These are phyloP conservation scores for Caenorhabditis wallacei DNA, from an alignment of 2,888 invertebrate species.

Conservation along the genomic window DNA sequence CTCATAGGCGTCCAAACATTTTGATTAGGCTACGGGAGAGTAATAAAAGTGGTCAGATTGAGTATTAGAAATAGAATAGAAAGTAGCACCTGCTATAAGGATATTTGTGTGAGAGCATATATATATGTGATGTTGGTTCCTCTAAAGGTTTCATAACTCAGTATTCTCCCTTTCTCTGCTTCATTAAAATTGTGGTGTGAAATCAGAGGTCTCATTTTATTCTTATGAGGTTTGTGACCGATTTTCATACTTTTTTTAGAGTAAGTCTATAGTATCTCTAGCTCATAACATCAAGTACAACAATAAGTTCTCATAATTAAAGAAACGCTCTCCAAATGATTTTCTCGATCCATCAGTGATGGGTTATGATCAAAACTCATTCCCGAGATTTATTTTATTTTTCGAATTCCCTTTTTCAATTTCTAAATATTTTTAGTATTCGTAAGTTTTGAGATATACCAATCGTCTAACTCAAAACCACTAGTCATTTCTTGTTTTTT, in stretches of 20 bases:
- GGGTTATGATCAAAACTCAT: not conserved
- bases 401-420: too few species aligned
- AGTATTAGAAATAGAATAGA: constrained; percentile 13
- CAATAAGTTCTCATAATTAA: too few species aligned
- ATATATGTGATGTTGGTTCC: not conserved
- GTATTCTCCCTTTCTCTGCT: not conserved
- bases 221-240: too few species aligned
- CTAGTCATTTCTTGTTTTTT: constrained; percentile 1
- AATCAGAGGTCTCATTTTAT: not conserved
- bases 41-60: constrained; percentile 15
- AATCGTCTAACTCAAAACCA: not conserved
- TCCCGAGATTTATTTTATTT: not conserved
- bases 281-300: too few species aligned
- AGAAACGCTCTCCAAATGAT: not conserved
- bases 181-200: not conserved
- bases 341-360: not conserved
- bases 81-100: constrained; percentile 36
- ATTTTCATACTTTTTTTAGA: too few species aligned
- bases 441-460: not conserved
- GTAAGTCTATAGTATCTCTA: too few species aligned
- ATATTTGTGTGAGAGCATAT: not conserved
- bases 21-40: constrained; percentile 21
- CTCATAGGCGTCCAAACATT: constrained; percentile 8
- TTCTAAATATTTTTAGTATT: constrained; percentile 5
- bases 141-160: constrained; percentile 1